phyloP scores from a whole-genome alignment of 2,113 vertebrate species.

The Hemibagrus wyckioides region DNA sequence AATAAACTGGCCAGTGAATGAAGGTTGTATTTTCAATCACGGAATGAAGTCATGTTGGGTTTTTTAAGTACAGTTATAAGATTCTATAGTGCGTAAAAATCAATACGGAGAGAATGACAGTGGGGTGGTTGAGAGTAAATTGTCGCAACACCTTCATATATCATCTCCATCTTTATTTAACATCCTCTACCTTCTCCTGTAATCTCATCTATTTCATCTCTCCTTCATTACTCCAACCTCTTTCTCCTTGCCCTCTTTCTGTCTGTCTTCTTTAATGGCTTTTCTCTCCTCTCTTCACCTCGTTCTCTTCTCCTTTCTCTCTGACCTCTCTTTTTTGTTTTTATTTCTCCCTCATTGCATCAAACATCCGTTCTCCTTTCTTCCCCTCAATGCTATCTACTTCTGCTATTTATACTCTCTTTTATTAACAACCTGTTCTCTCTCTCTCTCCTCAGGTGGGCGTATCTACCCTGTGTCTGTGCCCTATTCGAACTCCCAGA shows the following conservation, averaged over 20 bases:
- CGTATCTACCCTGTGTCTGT: constrained; percentile 95
- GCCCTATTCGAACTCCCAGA: constrained; percentile 93
- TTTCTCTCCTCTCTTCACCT: not conserved
- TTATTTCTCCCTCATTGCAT: not conserved
- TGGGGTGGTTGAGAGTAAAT: not conserved
- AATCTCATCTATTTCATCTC: too few species aligned
- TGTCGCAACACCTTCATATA: not conserved
- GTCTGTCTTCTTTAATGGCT: not conserved
- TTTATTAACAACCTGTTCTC: not conserved
- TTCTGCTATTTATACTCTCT: too few species aligned
- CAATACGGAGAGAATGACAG: not conserved
- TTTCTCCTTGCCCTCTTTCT: not conserved
- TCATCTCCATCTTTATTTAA: not conserved
- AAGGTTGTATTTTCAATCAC: not conserved
- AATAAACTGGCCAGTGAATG: not conserved
- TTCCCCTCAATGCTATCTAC: not conserved
- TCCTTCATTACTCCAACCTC: not conserved
- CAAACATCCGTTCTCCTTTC: not conserved
- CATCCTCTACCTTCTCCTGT: not conserved
- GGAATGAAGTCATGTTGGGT: not conserved
- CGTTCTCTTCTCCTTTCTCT: not conserved
- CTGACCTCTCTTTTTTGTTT: not conserved
- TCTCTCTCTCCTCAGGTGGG: constrained; percentile 74
- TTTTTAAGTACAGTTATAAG: not conserved
- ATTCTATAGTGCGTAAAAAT: not conserved